A percentile compares a stretch with the other conserved stretches of the same genome.
These are phyloP conservation scores for Laupala kohalensis DNA, from an alignment of 1,140 invertebrate genomes.

Conservation along the genomic window DNA sequence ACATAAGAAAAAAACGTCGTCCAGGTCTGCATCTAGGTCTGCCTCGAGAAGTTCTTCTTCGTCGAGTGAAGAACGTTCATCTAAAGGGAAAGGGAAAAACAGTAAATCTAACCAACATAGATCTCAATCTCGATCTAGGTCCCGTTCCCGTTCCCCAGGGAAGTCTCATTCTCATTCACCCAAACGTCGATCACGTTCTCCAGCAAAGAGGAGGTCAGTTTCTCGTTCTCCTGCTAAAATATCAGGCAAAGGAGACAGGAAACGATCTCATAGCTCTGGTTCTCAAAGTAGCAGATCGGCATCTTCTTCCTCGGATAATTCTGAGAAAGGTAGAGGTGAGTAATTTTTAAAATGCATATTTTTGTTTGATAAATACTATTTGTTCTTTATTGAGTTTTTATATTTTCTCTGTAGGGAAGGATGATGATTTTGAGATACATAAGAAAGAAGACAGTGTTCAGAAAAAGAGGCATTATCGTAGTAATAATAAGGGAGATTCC, in stretches of 20 bases:
- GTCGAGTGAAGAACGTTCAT: constrained; percentile 11
- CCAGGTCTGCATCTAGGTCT: constrained; percentile 24
- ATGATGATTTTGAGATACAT: constrained; percentile 54
- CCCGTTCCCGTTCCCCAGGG: constrained; percentile 20
- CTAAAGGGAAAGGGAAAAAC: neutral
- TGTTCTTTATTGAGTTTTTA: neutral
- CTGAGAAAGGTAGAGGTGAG: constrained; percentile 2
- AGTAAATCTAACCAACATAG: constrained; percentile 19
- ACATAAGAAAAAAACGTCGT: constrained; percentile 8
- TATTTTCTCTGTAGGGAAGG: constrained; percentile 27
- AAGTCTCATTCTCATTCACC: constrained; percentile 14
- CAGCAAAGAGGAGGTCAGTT: constrained; percentile 29
- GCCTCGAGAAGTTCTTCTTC: constrained; percentile 17
- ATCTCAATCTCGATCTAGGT: constrained; percentile 22
- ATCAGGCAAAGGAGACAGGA: neutral
- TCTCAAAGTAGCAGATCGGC: neutral
- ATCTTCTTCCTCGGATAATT: constrained; percentile 4
- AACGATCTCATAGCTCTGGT: neutral
- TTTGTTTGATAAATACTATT: neutral
- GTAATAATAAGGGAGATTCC: constrained; percentile 59
- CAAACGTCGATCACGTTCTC: constrained; percentile 21
- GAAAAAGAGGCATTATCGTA: constrained; percentile 69
- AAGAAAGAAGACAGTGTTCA: constrained; percentile 67
- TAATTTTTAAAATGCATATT: neutral
- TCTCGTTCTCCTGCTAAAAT: neutral